These are phyloP conservation scores for Rhagophthalmus giganteus DNA, from an alignment of 2,888 invertebrate species.

Conservation along the genomic window DNA sequence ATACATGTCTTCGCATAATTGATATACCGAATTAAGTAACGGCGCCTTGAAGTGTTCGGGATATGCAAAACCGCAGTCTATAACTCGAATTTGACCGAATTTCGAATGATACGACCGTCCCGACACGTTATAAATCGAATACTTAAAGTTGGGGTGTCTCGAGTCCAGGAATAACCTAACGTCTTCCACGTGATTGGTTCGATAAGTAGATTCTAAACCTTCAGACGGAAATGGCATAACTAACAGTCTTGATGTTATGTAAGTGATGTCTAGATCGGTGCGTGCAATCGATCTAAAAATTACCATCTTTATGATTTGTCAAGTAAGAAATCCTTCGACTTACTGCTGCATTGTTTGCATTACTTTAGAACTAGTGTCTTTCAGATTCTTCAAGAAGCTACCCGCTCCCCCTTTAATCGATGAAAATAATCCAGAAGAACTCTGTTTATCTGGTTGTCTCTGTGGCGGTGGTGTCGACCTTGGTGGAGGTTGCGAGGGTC, in stretches of 20 bases:
- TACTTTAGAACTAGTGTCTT: conserved; percentile 94
- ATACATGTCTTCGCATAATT: conserved; percentile 85
- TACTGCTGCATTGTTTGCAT: conserved; percentile 95
- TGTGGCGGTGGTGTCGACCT: conserved; percentile 48
- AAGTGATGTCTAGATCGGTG: conserved; percentile 88
- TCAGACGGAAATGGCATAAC: conserved; percentile 97
- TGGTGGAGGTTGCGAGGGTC: conserved; percentile 37
- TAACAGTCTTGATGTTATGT: conserved; percentile 86
- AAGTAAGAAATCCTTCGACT: conserved; percentile 51
- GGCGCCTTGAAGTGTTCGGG: conserved; percentile 74
- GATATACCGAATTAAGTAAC: conserved; percentile 77
- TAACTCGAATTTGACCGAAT: conserved; percentile 63
- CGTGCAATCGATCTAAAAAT: conserved; percentile 74
- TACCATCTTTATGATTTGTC: background rate
- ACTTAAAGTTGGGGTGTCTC: conserved; percentile 70
- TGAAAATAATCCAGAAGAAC: conserved; percentile 68
- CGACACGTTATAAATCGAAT: conserved; percentile 85
- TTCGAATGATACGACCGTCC: conserved; percentile 61
- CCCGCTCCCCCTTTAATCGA: conserved; percentile 92
- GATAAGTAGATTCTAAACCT: conserved; percentile 89
- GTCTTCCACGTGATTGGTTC: conserved; percentile 91
- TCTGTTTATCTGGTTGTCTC: conserved; percentile 45
- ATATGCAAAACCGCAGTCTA: conserved; percentile 68
- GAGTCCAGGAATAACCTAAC: conserved; percentile 80
- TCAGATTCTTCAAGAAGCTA: conserved; percentile 88